Conservation (phyloP, 2,113 vertebrate species). For the Gavia stellata region DNA sequence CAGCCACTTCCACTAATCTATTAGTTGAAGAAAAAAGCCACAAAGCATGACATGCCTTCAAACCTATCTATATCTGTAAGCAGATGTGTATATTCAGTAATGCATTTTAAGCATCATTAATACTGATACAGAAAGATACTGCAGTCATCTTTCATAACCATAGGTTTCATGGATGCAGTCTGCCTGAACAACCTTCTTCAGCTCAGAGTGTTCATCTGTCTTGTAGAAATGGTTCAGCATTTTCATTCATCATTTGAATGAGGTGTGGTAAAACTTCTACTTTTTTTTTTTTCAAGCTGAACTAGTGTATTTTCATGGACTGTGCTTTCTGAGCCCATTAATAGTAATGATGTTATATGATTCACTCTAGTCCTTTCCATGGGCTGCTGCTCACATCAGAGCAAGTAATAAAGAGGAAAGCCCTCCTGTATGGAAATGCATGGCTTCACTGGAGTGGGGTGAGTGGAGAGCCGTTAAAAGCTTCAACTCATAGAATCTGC, state of each 20-base stretch:
- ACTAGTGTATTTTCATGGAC: conserved; percentile 40
- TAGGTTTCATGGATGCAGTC: conserved; percentile 28
- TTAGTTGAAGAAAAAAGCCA: conserved; percentile 46
- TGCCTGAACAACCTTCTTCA: conserved; percentile 29
- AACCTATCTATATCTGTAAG: conserved; percentile 35
- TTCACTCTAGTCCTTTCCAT: conserved; percentile 42
- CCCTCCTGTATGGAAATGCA: background rate
- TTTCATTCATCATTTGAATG: conserved; percentile 67
- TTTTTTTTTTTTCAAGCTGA: background rate
- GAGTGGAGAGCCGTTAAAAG: background rate
- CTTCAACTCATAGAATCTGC: background rate
- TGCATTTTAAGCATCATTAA: conserved; percentile 68
- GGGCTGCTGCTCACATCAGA: conserved; percentile 33
- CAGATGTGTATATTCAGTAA: conserved; percentile 59
- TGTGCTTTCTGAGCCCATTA: conserved; percentile 61
- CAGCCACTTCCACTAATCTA: conserved; percentile 39
- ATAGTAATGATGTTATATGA: conserved; percentile 49
- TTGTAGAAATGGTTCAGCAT: conserved; percentile 44
- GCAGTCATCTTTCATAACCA: conserved; percentile 57
- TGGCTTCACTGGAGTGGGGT: background rate
- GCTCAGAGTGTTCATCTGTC: conserved; percentile 44
- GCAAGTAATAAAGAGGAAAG: conserved; percentile 49
- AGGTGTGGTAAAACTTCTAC: conserved; percentile 28
- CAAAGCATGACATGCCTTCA: background rate
- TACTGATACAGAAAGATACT: conserved; percentile 26